Percentiles rank a stretch among this genome's conserved stretches.
Evolutionary conservation across 2,888 invertebrate species (phyloP).

Genomic region (Pollenia angustigena): DNA sequence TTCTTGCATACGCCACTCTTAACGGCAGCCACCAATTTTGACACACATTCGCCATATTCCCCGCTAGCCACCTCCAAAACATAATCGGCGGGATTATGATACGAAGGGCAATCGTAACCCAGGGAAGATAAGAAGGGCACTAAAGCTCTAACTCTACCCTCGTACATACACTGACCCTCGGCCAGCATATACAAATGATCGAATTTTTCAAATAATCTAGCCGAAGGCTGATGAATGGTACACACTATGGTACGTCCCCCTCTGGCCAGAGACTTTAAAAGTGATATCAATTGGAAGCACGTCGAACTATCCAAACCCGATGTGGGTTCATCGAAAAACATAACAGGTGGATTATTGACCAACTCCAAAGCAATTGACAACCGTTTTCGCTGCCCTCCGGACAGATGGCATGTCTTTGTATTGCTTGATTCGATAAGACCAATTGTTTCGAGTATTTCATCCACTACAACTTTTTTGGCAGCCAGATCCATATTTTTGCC

Average conservation of each 20-base stretch:
- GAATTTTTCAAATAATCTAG: slow-evolving; percentile 97
- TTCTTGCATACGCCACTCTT: slow-evolving; percentile 91
- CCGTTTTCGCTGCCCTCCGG: slow-evolving; percentile 96
- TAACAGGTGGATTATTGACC: slow-evolving; percentile 98
- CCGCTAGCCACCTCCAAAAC: slow-evolving; percentile 98
- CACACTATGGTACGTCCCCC: slow-evolving; percentile 96
- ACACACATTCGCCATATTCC: slow-evolving; percentile 95
- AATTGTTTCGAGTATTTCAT: slow-evolving; percentile 93
- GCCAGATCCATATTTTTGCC: slow-evolving; percentile 90
- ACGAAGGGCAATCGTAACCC: slow-evolving; percentile 95
- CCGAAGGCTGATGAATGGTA: slow-evolving; percentile 98
- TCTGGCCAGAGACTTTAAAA: slow-evolving; percentile 94
- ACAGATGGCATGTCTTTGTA: slow-evolving; percentile 92
- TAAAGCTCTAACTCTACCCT: slow-evolving; percentile 92
- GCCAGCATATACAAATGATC: slow-evolving; percentile 96
- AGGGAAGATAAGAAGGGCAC: slow-evolving; percentile 94
- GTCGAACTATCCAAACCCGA: slow-evolving; percentile 97
- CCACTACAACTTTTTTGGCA: slow-evolving; percentile 91
- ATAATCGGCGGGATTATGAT: slow-evolving; percentile 98
- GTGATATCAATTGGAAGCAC: slow-evolving; percentile 95
- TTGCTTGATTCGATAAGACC: slow-evolving; percentile 91
- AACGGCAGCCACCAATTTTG: slow-evolving; percentile 93
- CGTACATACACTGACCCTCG: slow-evolving; percentile 97
- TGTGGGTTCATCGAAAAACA: slow-evolving; percentile 98
- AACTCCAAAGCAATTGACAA: slow-evolving; percentile 96